Base-by-base conservation (phyloP, 1,140 invertebrate genomes). In the honey bee (Apis mellifera) region DNA sequence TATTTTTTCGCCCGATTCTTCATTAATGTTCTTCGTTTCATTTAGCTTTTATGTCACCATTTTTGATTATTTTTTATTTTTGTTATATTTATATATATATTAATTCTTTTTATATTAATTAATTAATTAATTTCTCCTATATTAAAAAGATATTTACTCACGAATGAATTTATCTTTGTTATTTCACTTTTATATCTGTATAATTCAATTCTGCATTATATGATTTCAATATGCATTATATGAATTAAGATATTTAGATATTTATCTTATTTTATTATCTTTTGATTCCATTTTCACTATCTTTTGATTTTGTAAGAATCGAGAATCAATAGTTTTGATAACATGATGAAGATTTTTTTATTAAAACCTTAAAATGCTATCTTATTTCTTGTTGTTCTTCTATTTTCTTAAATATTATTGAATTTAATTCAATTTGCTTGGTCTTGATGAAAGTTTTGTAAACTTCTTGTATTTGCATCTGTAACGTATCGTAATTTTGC, bases 1-100 rank as follows among this genome's bases (percentile, higher is more conserved):
- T 12, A 15, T 55, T 65, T 78, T 66, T 48, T 70, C 32, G 21
- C 32, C 17, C 42, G 57, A 71, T 60, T 75, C 78, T 60, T 54
- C 71, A 74, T 84, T 54, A 79, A 23, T 42, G 12, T 60, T 55
- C 23, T 26, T 32, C n/a, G 12, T 77, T 32, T 13, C 3, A 11
- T 9, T 15, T 48, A 17, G 17, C 32, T 57, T 13, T 87, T 23
- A 78, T 64, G 73, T 88, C 54, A 88, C 70, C 86, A 88, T 87
- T 60, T 77, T 9, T 69, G 17, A 23, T n/a, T 17, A 32, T 48
- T 68, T 65, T 19, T 42, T 15, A 7, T n/a, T 9, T 8, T 68
- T 52, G n/a, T 69, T 19, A 23, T 13, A 5, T 69, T 50, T 9
- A 23, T 69, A 23, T 69, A 23, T 13, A 7, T 48, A 15, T 69